A percentile compares a stretch with the other conserved stretches of the same genome.
Conservation (phyloP, 2,113 vertebrate genomes). For the Genyomyrus donnyi region DNA sequence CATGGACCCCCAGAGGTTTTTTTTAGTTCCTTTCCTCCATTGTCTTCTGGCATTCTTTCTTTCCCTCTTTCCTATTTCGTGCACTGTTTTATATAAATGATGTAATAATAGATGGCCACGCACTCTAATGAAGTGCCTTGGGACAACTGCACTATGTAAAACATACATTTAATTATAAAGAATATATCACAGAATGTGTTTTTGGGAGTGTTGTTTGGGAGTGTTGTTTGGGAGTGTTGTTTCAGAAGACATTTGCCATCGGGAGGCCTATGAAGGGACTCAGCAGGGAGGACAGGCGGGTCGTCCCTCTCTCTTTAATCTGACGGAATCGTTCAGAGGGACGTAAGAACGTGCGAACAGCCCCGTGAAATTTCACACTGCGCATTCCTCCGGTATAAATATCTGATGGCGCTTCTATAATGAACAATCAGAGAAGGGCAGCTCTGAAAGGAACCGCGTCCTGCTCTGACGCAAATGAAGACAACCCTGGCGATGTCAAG, state of each 20-base stretch:
- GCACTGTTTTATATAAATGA: not conserved
- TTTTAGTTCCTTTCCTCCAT: not conserved
- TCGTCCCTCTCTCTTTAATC: not conserved
- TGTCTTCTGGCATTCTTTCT: not conserved
- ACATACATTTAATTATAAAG: not conserved
- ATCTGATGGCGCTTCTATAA: conserved; percentile 39
- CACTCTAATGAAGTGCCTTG: not conserved
- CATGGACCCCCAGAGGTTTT: not conserved
- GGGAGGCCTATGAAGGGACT: not conserved
- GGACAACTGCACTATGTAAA: not conserved
- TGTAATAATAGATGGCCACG: not conserved
- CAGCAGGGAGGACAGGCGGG: not conserved
- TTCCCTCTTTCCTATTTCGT: not conserved
- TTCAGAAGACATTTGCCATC: not conserved
- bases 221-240: not conserved
- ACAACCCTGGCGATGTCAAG: conserved; percentile 23
- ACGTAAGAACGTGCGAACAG: conserved; percentile 17
- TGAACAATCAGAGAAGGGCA: conserved; percentile 33
- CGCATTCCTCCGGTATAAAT: conserved; percentile 35
- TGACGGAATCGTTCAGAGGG: conserved; percentile 21
- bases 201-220: not conserved
- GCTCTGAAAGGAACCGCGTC: conserved; percentile 27
- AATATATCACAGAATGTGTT: not conserved
- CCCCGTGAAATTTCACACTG: conserved; percentile 28
- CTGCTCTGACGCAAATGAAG: conserved; percentile 28